These are phyloP conservation scores for Petrocephalus sullivani DNA, from an alignment of 2,797 vertebrate species.

Conservation along the genomic window DNA sequence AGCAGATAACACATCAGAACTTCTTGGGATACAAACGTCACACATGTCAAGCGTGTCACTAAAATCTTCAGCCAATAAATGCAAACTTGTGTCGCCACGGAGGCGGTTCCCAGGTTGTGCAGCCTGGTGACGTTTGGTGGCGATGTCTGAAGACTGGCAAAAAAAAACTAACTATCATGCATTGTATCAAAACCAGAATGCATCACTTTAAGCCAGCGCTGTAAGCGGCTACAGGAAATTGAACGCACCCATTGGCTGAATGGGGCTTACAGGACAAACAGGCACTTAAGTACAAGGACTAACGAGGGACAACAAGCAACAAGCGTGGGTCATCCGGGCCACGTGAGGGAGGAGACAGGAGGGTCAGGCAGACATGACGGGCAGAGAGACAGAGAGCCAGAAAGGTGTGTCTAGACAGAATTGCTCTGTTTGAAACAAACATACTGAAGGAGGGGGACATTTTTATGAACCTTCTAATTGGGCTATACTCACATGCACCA, in stretches of 20 bases:
- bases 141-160: too few species aligned
- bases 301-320: neutral
- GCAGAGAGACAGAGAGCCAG: neutral
- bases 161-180: too few species aligned
- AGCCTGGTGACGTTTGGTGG: too few species aligned
- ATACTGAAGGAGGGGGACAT: neutral
- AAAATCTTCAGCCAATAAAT: too few species aligned
- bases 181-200: too few species aligned
- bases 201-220: too few species aligned
- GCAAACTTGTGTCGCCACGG: too few species aligned
- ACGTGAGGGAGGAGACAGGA: neutral
- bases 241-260: neutral
- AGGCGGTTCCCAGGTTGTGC: too few species aligned
- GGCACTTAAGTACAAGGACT: neutral
- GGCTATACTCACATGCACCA: neutral
- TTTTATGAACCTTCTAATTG: neutral
- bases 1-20: too few species aligned
- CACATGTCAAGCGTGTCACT: too few species aligned
- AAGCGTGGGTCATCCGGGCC: neutral
- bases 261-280: neutral
- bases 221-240: too few species aligned
- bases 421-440: constrained; percentile 41
- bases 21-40: too few species aligned
- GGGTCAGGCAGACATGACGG: neutral
- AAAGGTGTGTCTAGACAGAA: constrained; percentile 29